Conservation (phyloP, 2,888 invertebrate genomes). For the Lycaena phlaeas region DNA sequence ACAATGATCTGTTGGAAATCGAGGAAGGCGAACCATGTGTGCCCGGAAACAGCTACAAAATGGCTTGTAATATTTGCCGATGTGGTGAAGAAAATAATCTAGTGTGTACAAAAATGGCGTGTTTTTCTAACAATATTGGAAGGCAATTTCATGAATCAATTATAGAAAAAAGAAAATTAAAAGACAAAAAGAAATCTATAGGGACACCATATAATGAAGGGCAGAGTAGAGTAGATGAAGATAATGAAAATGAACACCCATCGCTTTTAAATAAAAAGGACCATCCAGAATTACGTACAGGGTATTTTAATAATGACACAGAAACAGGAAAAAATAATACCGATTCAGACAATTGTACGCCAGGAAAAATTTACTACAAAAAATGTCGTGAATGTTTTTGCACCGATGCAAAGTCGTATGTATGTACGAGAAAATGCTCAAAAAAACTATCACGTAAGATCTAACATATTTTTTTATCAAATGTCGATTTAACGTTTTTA, state of each 20-base stretch:
- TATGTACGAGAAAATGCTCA: conserved; percentile 24
- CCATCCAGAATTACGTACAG: too few relatives aligned
- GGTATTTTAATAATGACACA: too few relatives aligned
- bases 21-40: conserved; percentile 33
- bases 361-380: conserved; percentile 36
- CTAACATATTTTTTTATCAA: neutral
- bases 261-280: too few relatives aligned
- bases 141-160: too few relatives aligned
- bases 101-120: conserved; percentile 52
- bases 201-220: neutral
- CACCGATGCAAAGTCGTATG: conserved; percentile 16
- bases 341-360: too few relatives aligned
- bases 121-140: too few relatives aligned
- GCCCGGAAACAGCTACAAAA: conserved; percentile 32
- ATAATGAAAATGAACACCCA: conserved; percentile 3
- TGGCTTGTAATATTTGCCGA: conserved; percentile 46
- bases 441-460: conserved; percentile 20
- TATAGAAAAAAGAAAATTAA: too few relatives aligned
- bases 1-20: neutral
- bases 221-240: neutral
- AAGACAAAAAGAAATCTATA: neutral
- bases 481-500: too few relatives aligned
- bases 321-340: too few relatives aligned
- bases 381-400: conserved; percentile 41
- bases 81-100: conserved; percentile 31